Conservation (phyloP, 2,888 invertebrate genomes). For the Macrosoma leucophasiata region DNA sequence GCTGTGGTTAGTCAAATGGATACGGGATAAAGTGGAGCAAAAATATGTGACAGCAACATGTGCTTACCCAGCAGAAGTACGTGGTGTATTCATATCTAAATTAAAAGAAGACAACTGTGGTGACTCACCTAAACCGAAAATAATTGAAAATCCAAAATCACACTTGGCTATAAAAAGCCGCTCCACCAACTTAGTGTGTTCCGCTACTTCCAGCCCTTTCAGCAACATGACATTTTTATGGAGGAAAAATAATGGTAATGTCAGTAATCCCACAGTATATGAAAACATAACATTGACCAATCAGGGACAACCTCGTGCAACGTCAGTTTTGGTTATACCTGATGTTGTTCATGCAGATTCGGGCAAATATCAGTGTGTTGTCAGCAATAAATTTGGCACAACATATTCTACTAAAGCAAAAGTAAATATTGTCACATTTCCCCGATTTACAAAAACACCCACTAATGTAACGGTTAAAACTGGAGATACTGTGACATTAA, state of each 20-base stretch:
- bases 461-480: conserved; percentile 88
- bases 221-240: conserved; percentile 87
- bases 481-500: conserved; percentile 89
- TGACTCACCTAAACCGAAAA: conserved; percentile 90
- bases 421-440: conserved; percentile 91
- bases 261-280: conserved; percentile 60
- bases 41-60: conserved; percentile 81
- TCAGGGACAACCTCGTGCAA: conserved; percentile 78
- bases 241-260: conserved; percentile 87
- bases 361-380: conserved; percentile 95
- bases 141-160: conserved; percentile 87
- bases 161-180: conserved; percentile 92
- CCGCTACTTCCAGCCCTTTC: conserved; percentile 86
- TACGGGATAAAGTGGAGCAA: conserved; percentile 76
- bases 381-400: conserved; percentile 91
- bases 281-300: conserved; percentile 63
- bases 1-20: conserved; percentile 91
- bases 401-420: conserved; percentile 91
- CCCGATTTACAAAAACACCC: conserved; percentile 89
- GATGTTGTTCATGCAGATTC: conserved; percentile 88
- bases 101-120: conserved; percentile 82
- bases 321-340: conserved; percentile 83
- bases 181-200: conserved; percentile 87
- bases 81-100: conserved; percentile 80
- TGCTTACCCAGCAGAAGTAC: conserved; percentile 86